These are phyloP conservation scores for Dryadula phaetusa DNA, from an alignment of 2,888 invertebrate genomes.

Conservation along the genomic window DNA sequence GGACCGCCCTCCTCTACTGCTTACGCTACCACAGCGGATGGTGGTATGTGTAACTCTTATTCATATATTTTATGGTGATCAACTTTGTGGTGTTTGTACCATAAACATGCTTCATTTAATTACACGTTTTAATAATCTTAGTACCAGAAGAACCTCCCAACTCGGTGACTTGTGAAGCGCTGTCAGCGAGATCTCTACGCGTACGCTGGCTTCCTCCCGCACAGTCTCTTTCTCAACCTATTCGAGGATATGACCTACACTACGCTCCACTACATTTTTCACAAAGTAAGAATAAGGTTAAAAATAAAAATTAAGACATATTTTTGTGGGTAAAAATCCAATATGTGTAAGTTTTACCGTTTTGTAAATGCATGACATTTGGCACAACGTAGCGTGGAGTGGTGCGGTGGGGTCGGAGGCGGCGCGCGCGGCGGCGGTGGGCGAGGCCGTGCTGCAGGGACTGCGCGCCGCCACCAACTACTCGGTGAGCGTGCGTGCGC, in stretches of 20 bases:
- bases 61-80: no score
- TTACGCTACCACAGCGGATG: conserved; percentile 90
- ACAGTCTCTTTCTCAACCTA: conserved; percentile 83
- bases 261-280: conserved; percentile 83
- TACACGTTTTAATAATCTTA: conserved; percentile 50
- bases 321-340: neutral
- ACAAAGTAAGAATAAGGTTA: conserved; percentile 52
- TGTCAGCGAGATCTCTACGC: conserved; percentile 88
- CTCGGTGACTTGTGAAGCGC: conserved; percentile 87
- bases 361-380: neutral
- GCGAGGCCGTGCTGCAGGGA: conserved; percentile 85
- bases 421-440: conserved; percentile 50
- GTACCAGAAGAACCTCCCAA: conserved; percentile 89
- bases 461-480: conserved; percentile 92
- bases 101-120: neutral
- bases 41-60: no score
- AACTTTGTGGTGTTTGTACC: no score
- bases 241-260: conserved; percentile 91
- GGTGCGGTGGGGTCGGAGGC: conserved; percentile 46
- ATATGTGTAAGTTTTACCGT: neutral
- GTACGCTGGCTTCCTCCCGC: conserved; percentile 87
- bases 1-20: conserved; percentile 90
- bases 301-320: neutral
- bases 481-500: conserved; percentile 91
- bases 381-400: conserved; percentile 47